A percentile compares a stretch with the other conserved stretches of the same genome.
Evolutionary conservation across 1,140 invertebrate species (phyloP).

Genomic region (Drosophila carrolli): DNA sequence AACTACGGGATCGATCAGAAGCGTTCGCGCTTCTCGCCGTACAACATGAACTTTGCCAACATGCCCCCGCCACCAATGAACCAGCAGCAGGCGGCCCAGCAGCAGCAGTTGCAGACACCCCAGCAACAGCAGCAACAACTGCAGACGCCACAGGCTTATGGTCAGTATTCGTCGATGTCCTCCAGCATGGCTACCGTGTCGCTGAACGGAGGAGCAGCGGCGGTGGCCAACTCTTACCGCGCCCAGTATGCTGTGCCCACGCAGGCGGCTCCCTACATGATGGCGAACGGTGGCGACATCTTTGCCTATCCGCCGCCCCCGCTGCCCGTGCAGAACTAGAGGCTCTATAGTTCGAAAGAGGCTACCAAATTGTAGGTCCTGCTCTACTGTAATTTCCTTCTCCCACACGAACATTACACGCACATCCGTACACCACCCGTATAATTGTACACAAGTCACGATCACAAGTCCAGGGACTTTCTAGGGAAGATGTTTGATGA

Average conservation of each 20-base stretch:
- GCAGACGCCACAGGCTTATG: slow-evolving; percentile 54
- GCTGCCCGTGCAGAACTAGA: slow-evolving; percentile 81
- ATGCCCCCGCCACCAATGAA: slow-evolving; percentile 65
- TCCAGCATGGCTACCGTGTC: slow-evolving; percentile 72
- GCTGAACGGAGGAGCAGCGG: slow-evolving; percentile 57
- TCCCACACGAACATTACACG: slow-evolving; percentile 40
- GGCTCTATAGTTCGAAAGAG: slow-evolving; percentile 44
- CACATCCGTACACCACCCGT: slow-evolving; percentile 28
- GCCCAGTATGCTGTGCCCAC: slow-evolving; percentile 59
- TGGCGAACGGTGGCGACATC: slow-evolving; percentile 58
- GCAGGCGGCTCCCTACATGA: slow-evolving; percentile 75
- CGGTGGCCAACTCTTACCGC: slow-evolving; percentile 40
- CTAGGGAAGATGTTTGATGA: slow-evolving; percentile 37
- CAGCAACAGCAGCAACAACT: slow-evolving; percentile 37
- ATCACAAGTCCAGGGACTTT: slow-evolving; percentile 17
- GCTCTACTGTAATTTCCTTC: slow-evolving; percentile 69
- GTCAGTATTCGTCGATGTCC: slow-evolving; percentile 69
- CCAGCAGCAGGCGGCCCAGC: slow-evolving; percentile 50
- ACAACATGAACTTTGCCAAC: slow-evolving; percentile 66
- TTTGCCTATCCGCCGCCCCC: slow-evolving; percentile 79
- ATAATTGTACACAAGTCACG: slow-evolving; percentile 11
- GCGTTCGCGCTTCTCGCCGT: slow-evolving; percentile 64
- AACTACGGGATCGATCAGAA: slow-evolving; percentile 67
- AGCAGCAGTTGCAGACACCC: slow-evolving; percentile 36
- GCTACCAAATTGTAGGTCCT: slow-evolving; percentile 57